Evolutionary conservation across 2,888 invertebrate species (phyloP).

Genomic region (Clanis bilineata): DNA sequence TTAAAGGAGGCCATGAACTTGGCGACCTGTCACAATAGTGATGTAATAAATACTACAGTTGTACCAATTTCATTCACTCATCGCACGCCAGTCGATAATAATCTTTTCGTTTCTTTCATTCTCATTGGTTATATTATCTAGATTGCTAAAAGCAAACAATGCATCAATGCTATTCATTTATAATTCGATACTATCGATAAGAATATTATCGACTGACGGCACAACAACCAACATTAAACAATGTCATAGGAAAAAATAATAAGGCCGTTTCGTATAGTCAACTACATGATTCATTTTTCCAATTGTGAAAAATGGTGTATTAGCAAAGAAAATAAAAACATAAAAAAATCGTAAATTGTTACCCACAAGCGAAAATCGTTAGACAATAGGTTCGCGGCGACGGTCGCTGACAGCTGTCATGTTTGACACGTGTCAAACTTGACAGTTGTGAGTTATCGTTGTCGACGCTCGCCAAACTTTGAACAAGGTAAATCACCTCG

Average conservation of each 20-base stretch:
- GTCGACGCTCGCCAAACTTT: neutral
- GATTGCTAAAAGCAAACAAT: neutral
- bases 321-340: conserved; percentile 25
- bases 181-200: neutral
- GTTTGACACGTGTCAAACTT: conserved; percentile 7
- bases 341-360: conserved; percentile 36
- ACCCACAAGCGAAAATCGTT: conserved; percentile 12
- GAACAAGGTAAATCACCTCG: neutral
- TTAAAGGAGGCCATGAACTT: neutral
- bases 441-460: neutral
- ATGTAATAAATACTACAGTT: conserved; percentile 34
- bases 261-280: conserved; percentile 35
- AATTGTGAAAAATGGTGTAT: conserved; percentile 43
- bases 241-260: conserved; percentile 32
- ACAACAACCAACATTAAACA: conserved; percentile 3
- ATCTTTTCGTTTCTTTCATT: neutral
- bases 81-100: conserved; percentile 7
- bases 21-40: conserved; percentile 33
- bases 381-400: neutral
- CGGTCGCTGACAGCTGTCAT: neutral
- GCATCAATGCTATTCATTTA: neutral
- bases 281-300: conserved; percentile 52
- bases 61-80: conserved; percentile 22
- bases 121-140: neutral
- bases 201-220: conserved; percentile 12